Conservation (phyloP, 2,797 vertebrate species). For the Orestias chungarensis region DNA sequence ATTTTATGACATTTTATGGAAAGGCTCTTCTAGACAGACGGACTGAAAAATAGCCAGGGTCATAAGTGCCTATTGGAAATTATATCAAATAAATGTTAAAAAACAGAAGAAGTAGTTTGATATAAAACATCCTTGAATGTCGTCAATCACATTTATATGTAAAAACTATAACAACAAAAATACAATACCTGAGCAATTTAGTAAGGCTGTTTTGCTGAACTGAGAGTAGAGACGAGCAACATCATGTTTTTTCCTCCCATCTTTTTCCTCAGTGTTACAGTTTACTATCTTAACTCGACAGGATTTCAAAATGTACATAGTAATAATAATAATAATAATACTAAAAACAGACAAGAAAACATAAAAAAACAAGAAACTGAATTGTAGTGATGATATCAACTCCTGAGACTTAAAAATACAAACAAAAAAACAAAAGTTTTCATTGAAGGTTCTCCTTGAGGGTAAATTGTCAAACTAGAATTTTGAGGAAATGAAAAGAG, state of each 20-base stretch:
- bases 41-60: too few species aligned
- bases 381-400: conserved; percentile 51
- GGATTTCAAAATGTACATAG: neutral
- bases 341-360: neutral
- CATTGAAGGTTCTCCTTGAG: neutral
- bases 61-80: too few species aligned
- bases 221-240: neutral
- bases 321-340: too few species aligned
- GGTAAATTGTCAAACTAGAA: neutral
- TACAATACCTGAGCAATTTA: conserved; percentile 11
- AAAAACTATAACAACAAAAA: neutral
- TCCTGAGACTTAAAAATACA: neutral
- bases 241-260: neutral
- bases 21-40: too few species aligned
- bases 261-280: conserved; percentile 2
- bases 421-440: neutral
- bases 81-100: too few species aligned
- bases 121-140: conserved; percentile 33
- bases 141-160: neutral
- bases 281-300: neutral
- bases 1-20: too few species aligned
- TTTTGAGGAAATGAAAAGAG: neutral
- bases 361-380: conserved; percentile 12
- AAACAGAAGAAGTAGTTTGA: too few species aligned
- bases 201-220: neutral